A percentile compares a stretch with the other conserved stretches of the same genome.
Evolutionary conservation across 2,113 vertebrate genomes (phyloP).

Genomic region (Psittacula cyanocephala): DNA sequence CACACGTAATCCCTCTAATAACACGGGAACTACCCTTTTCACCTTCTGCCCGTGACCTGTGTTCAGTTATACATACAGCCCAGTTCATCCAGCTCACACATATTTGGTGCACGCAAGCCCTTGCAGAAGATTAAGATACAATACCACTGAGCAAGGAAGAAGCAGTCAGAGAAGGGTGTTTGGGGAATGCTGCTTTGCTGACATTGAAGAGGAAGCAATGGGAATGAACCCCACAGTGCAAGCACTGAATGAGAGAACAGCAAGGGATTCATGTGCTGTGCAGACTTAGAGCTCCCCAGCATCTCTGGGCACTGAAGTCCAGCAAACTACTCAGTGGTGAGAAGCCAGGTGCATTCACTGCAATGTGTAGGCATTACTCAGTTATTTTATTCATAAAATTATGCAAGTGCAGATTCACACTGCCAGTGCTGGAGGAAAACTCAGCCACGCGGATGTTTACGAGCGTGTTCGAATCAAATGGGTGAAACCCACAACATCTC

Average conservation of each 20-base stretch:
- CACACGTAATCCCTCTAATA: neutral
- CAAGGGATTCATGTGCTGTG: neutral
- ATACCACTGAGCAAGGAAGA: neutral
- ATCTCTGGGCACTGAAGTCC: neutral
- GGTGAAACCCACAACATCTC: slow-evolving; percentile 20
- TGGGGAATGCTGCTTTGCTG: neutral
- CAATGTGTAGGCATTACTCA: neutral
- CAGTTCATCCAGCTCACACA: neutral
- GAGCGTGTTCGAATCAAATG: neutral
- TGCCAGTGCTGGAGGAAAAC: neutral
- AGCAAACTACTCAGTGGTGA: neutral
- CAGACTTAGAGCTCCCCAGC: neutral
- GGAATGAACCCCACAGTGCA: neutral
- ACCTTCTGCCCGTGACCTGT: neutral
- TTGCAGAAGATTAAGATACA: neutral
- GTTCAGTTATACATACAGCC: neutral
- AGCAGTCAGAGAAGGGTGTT: neutral
- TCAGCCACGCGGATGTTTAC: neutral
- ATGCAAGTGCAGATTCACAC: rapidly evolving
- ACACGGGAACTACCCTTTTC: neutral
- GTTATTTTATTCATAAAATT: neutral
- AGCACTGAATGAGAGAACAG: neutral
- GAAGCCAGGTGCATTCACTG: neutral
- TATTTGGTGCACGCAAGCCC: neutral
- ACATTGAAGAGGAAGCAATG: neutral